phyloP scores from a whole-genome alignment of 2,113 vertebrate species.

The Lota lota region DNA sequence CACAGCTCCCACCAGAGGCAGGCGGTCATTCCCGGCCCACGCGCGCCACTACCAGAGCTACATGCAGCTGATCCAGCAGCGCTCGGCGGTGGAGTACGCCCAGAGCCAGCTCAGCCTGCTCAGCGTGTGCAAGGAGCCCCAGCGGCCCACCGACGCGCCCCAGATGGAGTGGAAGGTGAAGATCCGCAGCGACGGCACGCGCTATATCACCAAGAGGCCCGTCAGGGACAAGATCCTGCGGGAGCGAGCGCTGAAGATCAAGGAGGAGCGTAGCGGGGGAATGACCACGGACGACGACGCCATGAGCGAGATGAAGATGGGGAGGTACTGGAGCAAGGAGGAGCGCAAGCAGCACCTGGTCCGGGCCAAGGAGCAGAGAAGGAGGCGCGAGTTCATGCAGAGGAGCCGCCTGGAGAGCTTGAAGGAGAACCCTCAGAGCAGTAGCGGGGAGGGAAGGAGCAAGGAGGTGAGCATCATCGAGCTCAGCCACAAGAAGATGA shows the following conservation, averaged over 20 bases:
- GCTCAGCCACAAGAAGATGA: slow-evolving; percentile 98
- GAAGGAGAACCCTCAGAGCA: slow-evolving; percentile 87
- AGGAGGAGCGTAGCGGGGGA: slow-evolving; percentile 90
- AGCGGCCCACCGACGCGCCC: slow-evolving; percentile 74
- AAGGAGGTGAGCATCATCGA: slow-evolving; percentile 93
- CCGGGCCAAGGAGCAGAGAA: slow-evolving; percentile 88
- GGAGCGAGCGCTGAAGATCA: slow-evolving; percentile 95
- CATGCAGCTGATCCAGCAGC: slow-evolving; percentile 95
- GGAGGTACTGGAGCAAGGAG: slow-evolving; percentile 96
- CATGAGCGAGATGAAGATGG: slow-evolving; percentile 98
- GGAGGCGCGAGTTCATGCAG: slow-evolving; percentile 94
- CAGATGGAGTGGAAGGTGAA: slow-evolving; percentile 99
- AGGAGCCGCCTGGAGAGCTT: slow-evolving; percentile 90
- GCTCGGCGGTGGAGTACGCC: slow-evolving; percentile 89
- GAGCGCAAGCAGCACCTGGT: slow-evolving; percentile 93
- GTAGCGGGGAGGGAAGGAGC: slow-evolving; percentile 78
- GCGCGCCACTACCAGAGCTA: slow-evolving; percentile 96
- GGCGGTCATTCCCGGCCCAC: slow-evolving; percentile 84
- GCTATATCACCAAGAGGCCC: slow-evolving; percentile 95
- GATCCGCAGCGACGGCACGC: slow-evolving; percentile 89
- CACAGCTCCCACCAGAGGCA: slow-evolving; percentile 84
- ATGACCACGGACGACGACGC: slow-evolving; percentile 96
- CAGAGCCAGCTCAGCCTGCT: slow-evolving; percentile 93
- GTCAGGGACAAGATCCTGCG: slow-evolving; percentile 91
- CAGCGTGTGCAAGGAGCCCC: slow-evolving; percentile 83